Evolutionary conservation across 92 coral and sea anemone genomes (phyloP).

Genomic region (Blastomussa wellsi): DNA sequence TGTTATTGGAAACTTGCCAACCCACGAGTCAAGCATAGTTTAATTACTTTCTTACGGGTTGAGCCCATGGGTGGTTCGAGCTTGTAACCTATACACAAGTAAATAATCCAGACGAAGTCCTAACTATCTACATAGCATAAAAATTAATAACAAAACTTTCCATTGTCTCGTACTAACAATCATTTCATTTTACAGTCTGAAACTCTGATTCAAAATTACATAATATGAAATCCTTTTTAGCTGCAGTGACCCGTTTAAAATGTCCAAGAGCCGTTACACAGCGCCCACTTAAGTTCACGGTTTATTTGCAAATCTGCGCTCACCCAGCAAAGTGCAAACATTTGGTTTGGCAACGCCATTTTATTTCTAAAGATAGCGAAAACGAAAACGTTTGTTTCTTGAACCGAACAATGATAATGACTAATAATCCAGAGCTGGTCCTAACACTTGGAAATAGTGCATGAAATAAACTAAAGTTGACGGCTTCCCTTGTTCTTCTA

Average conservation of each 20-base stretch:
- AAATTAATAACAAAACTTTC: conserved; percentile 6
- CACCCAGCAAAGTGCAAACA: background rate
- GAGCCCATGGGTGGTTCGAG: background rate
- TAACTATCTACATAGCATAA: background rate
- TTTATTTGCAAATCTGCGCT: conserved; percentile 10
- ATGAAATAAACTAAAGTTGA: background rate
- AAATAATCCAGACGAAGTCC: conserved; percentile 11
- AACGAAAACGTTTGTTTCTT: background rate
- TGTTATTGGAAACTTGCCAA: background rate
- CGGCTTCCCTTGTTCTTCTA: background rate
- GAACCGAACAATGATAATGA: background rate
- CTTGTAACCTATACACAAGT: background rate
- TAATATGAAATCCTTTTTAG: background rate
- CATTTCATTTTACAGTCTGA: background rate
- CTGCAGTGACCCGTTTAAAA: background rate
- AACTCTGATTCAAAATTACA: background rate
- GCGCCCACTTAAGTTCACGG: background rate
- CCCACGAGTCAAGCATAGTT: background rate
- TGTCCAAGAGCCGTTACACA: background rate
- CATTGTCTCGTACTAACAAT: background rate
- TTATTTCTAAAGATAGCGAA: background rate
- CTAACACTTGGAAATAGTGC: background rate
- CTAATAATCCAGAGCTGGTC: background rate
- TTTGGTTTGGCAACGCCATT: background rate
- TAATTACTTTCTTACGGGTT: background rate